A percentile compares a stretch with the other conserved stretches of the same genome.
Conservation (phyloP, 1,140 invertebrate genomes). For the Scaptodrosophila lebanonensis region DNA sequence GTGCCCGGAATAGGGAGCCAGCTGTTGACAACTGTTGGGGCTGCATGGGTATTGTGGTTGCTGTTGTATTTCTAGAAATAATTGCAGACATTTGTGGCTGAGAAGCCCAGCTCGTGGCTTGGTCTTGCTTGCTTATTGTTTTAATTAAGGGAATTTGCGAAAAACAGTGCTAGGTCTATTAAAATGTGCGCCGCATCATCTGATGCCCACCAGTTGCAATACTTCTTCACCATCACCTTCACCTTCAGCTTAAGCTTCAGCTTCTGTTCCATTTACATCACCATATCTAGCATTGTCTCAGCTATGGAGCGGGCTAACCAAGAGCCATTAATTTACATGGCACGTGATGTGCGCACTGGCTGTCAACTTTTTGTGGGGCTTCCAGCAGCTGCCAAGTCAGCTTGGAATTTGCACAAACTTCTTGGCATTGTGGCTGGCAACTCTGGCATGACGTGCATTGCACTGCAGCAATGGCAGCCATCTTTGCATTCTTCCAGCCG, state of each 20-base stretch:
- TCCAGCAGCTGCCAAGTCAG: too few species aligned
- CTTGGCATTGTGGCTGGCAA: too few species aligned
- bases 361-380: too few species aligned
- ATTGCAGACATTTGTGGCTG: constrained; percentile 9
- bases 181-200: constrained; percentile 40
- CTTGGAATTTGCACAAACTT: too few species aligned
- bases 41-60: constrained; percentile 38
- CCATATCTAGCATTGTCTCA: constrained; percentile 5
- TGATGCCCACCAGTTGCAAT: constrained; percentile 19
- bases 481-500: constrained; percentile 7
- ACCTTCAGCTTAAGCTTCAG: background rate
- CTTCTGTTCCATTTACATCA: constrained; percentile 1
- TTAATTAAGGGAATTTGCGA: constrained; percentile 65
- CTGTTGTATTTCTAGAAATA: background rate
- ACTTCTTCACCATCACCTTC: background rate
- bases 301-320: too few species aligned
- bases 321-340: too few species aligned
- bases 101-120: too few species aligned
- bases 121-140: constrained; percentile 53
- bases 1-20: too few species aligned
- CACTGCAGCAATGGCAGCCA: too few species aligned
- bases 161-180: constrained; percentile 50
- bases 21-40: constrained; percentile 43
- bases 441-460: too few species aligned
- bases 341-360: too few species aligned